Conservation (phyloP, 2,797 vertebrate genomes). For the Iguana delicatissima region DNA sequence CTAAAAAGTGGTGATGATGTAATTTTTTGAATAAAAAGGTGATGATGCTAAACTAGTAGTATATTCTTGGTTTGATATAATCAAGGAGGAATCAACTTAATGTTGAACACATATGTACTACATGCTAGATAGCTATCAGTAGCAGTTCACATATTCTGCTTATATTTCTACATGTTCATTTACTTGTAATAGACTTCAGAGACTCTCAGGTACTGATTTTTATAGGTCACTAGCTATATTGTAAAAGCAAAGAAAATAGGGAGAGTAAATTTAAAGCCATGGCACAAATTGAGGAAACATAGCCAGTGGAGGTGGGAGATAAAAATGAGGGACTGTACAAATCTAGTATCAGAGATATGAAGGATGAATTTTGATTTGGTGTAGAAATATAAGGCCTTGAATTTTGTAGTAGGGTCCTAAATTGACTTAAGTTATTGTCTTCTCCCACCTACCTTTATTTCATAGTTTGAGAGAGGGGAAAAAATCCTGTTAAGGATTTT, state of each 20-base stretch:
- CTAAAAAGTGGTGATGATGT: not conserved
- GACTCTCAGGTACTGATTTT: conserved; percentile 66
- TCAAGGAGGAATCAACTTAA: not conserved
- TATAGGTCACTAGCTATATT: conserved; percentile 71
- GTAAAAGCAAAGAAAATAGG: conserved; percentile 25
- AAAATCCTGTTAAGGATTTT: conserved; percentile 70
- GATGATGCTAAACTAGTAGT: not conserved
- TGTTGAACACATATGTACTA: not conserved
- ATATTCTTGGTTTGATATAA: not conserved
- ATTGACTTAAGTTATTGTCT: conserved; percentile 71
- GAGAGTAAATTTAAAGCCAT: conserved; percentile 60
- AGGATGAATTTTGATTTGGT: conserved; percentile 72
- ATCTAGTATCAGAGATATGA: conserved; percentile 61
- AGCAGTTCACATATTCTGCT: not conserved
- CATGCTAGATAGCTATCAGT: not conserved
- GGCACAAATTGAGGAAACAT: conserved; percentile 74
- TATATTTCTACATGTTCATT: not conserved
- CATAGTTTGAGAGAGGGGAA: conserved; percentile 69
- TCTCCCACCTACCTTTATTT: conserved; percentile 62
- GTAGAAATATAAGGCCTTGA: conserved; percentile 62
- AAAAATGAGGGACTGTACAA: conserved; percentile 65
- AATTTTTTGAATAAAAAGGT: too few relatives aligned
- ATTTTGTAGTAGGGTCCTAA: too few relatives aligned
- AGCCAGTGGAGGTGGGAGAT: conserved; percentile 71
- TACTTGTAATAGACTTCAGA: conserved; percentile 18